A percentile compares a stretch with the other conserved stretches of the same genome.
Evolutionary conservation across 2,113 vertebrate genomes (phyloP).

Genomic region (Pterocles gutturalis): DNA sequence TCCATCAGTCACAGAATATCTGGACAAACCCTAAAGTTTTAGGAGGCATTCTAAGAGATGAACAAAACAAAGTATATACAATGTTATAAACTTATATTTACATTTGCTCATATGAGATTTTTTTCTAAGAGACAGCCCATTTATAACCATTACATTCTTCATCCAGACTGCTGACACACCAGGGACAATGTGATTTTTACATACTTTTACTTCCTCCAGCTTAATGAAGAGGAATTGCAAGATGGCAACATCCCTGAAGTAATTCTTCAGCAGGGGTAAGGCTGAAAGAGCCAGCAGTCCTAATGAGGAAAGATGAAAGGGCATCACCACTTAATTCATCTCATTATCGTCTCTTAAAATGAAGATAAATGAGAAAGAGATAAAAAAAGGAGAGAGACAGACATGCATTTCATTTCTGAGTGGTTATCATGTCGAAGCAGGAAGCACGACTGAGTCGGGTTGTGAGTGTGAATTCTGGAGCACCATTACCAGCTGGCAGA

Average conservation of each 20-base stretch:
- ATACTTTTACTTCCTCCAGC: conserved; percentile 46
- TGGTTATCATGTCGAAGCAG: not conserved
- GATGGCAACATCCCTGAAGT: conserved; percentile 51
- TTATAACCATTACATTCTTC: conserved; percentile 52
- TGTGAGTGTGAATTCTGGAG: not conserved
- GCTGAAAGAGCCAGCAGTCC: conserved; percentile 21
- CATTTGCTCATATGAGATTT: not conserved
- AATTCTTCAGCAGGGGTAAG: conserved; percentile 14
- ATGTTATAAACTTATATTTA: not conserved
- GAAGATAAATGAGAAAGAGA: conserved; percentile 54
- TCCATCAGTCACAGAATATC: not conserved
- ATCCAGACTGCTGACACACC: conserved; percentile 51
- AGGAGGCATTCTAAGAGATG: not conserved
- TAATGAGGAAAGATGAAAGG: conserved; percentile 70
- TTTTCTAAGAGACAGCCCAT: conserved; percentile 26
- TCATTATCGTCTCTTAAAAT: conserved; percentile 59
- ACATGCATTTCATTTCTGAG: conserved; percentile 18
- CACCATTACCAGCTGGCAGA: not conserved
- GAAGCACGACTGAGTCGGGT: not conserved
- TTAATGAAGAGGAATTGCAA: conserved; percentile 68
- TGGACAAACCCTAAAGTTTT: not conserved
- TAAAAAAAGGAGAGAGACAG: not conserved
- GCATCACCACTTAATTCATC: conserved; percentile 50
- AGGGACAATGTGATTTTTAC: conserved; percentile 63
- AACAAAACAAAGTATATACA: not conserved